These are phyloP conservation scores for Stigmatopora nigra DNA, from an alignment of 2,113 vertebrate species.

Conservation along the genomic window DNA sequence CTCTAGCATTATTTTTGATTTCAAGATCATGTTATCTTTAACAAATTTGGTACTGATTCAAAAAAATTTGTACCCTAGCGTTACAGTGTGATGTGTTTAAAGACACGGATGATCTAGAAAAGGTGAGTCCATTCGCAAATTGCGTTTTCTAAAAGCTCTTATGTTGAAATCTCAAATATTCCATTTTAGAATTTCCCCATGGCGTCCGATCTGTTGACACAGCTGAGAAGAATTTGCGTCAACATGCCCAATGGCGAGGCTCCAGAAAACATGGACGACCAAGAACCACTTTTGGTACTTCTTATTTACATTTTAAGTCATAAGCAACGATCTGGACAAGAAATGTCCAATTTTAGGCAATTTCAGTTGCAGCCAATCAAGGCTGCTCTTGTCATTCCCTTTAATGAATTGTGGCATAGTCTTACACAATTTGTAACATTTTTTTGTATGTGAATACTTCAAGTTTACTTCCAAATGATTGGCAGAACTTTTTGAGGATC, in stretches of 20 bases:
- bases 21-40: not conserved
- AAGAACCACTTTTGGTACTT: constrained; percentile 46
- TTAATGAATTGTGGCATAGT: too few species aligned
- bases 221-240: constrained; percentile 30
- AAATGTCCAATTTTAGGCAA: too few species aligned
- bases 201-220: not conserved
- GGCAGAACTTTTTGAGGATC: constrained; percentile 39
- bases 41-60: not conserved
- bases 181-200: constrained; percentile 10
- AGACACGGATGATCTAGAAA: not conserved
- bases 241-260: constrained; percentile 10
- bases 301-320: not conserved
- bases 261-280: constrained; percentile 1
- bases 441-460: too few species aligned
- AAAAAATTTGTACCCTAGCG: constrained; percentile 41
- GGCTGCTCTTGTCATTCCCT: too few species aligned
- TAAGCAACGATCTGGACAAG: not conserved
- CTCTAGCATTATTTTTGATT: constrained; percentile 11
- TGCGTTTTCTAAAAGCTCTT: not conserved
- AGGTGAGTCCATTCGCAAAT: constrained; percentile 34
- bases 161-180: constrained; percentile 7
- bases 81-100: constrained; percentile 39
- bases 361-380: too few species aligned
- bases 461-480: too few species aligned
- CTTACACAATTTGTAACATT: too few species aligned